A percentile compares a stretch with the other conserved stretches of the same genome.
These are phyloP conservation scores for Lasioglossum figueresi DNA, from an alignment of 2,888 invertebrate genomes.

Conservation along the genomic window DNA sequence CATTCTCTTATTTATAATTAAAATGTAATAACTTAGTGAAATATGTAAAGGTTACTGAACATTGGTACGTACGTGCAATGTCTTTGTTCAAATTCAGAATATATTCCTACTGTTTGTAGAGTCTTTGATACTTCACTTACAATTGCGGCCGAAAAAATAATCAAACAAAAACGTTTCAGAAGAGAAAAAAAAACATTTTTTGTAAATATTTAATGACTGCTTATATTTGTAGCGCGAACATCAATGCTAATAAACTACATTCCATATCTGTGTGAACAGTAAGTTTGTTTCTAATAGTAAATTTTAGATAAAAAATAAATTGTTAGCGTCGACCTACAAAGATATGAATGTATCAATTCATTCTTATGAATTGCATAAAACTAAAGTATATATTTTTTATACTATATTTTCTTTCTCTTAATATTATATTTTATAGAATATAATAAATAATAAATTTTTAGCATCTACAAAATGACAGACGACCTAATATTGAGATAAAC, in stretches of 20 bases:
- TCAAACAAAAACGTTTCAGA: not conserved
- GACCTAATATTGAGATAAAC: not conserved
- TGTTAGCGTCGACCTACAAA: slow-evolving; percentile 12
- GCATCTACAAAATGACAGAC: not conserved
- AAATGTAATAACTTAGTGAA: not conserved
- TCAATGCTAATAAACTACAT: slow-evolving; percentile 10
- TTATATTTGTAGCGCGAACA: slow-evolving; percentile 25
- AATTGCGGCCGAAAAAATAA: not conserved
- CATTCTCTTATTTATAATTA: not conserved
- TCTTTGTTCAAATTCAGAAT: slow-evolving; percentile 9
- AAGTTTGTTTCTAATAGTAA: slow-evolving; percentile 28
- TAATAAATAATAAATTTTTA: slow-evolving; percentile 8
- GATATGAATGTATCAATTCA: slow-evolving; percentile 4
- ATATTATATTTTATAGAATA: slow-evolving; percentile 16
- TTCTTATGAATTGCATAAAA: slow-evolving; percentile 13
- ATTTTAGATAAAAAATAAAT: slow-evolving; percentile 22
- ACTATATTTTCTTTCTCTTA: slow-evolving; percentile 17
- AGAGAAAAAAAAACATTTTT: slow-evolving; percentile 3
- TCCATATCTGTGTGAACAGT: slow-evolving; percentile 14
- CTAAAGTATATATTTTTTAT: slow-evolving; percentile 13
- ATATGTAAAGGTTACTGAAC: slow-evolving; percentile 26
- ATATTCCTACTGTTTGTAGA: not conserved
- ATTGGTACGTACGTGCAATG: slow-evolving; percentile 34
- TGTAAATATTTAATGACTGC: slow-evolving; percentile 7
- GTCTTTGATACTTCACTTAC: slow-evolving; percentile 9